Evolutionary conservation across 2,888 invertebrate species (phyloP).

Genomic region (Gerris lacustris): DNA sequence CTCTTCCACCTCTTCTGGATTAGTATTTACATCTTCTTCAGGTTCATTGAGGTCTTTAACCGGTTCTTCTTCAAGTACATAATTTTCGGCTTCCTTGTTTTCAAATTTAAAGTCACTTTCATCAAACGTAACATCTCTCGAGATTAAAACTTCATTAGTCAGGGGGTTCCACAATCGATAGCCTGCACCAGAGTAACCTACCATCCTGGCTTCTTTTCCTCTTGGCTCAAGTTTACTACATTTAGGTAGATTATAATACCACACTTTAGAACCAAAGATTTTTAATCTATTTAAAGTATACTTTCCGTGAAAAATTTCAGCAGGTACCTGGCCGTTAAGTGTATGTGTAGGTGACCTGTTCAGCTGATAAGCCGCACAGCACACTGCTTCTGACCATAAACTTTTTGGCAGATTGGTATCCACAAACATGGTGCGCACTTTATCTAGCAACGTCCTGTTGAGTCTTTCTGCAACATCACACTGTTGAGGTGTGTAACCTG

Average conservation of each 20-base stretch:
- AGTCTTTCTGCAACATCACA: too few relatives aligned
- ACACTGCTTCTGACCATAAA: slow-evolving; percentile 20
- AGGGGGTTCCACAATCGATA: slow-evolving; percentile 19
- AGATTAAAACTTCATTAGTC: slow-evolving; percentile 16
- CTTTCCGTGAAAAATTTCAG: slow-evolving; percentile 14
- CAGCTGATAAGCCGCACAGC: slow-evolving; percentile 17
- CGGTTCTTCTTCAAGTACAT: not conserved
- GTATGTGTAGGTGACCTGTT: slow-evolving; percentile 20
- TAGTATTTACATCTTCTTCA: slow-evolving; percentile 7
- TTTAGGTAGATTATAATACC: slow-evolving; percentile 19
- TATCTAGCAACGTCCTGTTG: slow-evolving; percentile 21
- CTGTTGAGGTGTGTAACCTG: slow-evolving; percentile 20
- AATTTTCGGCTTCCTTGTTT: slow-evolving; percentile 8
- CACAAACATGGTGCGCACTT: slow-evolving; percentile 15
- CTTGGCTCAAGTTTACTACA: slow-evolving; percentile 20
- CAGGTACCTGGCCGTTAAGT: slow-evolving; percentile 15
- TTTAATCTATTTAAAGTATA: slow-evolving; percentile 12
- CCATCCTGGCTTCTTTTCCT: slow-evolving; percentile 16
- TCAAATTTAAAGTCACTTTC: slow-evolving; percentile 22
- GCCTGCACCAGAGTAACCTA: slow-evolving; percentile 21
- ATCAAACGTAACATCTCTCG: slow-evolving; percentile 26
- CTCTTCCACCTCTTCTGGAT: not conserved
- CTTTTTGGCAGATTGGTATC: slow-evolving; percentile 20
- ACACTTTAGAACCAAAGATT: slow-evolving; percentile 22
- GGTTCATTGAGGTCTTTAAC: not conserved